Conservation (phyloP, 2,888 invertebrate species). For the Dryomyza anilis region DNA sequence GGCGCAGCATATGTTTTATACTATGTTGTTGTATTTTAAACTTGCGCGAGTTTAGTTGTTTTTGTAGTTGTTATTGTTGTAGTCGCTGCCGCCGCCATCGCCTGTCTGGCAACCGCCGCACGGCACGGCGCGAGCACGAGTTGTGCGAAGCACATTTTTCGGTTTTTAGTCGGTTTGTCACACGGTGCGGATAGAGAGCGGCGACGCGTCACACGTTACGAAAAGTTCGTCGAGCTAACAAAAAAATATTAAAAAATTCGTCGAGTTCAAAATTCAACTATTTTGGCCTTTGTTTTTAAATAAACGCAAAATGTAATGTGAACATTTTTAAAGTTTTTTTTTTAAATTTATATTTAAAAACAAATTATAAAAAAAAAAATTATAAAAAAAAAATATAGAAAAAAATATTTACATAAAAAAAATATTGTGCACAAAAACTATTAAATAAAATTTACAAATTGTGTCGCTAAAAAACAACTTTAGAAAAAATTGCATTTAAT, state of each 20-base stretch:
- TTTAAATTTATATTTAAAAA: too few species aligned
- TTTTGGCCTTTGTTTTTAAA: background rate
- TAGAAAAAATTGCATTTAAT: too few species aligned
- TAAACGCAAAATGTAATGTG: background rate
- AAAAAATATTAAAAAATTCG: too few species aligned
- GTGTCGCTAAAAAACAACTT: too few species aligned
- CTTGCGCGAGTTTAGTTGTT: constrained; percentile 17
- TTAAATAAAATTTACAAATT: too few species aligned
- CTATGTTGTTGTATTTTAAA: background rate
- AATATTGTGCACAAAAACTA: too few species aligned
- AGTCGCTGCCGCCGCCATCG: background rate
- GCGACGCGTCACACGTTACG: constrained; percentile 21
- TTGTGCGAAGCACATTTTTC: constrained; percentile 16
- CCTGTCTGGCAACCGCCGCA: constrained; percentile 12
- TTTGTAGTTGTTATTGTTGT: background rate
- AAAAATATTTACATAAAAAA: background rate
- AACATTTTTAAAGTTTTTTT: too few species aligned
- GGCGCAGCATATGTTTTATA: background rate
- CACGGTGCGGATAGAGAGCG: constrained; percentile 26
- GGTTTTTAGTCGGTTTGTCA: constrained; percentile 24
- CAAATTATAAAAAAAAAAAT: too few species aligned
- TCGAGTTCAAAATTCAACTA: background rate
- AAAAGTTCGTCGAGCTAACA: too few species aligned
- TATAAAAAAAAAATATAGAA: too few species aligned
- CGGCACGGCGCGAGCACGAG: background rate